These are phyloP conservation scores for Aporophyla nigra DNA, from an alignment of 2,888 invertebrate genomes.

Conservation along the genomic window DNA sequence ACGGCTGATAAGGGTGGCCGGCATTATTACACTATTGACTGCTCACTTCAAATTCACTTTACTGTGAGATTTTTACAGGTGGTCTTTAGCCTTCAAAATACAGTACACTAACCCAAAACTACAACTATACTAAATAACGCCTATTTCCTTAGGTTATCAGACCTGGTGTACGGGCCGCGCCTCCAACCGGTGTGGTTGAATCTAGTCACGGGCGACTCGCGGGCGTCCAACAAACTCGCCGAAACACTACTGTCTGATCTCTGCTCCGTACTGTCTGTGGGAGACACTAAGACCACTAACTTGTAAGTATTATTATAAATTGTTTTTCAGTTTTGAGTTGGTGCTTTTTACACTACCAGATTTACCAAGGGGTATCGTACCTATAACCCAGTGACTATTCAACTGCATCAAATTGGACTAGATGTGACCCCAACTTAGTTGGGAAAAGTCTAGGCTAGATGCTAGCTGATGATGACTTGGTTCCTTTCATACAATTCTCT, in stretches of 20 bases:
- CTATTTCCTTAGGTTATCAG: constrained; percentile 89
- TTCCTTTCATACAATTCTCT: neutral
- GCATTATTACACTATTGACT: no score
- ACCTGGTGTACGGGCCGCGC: constrained; percentile 93
- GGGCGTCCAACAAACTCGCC: constrained; percentile 76
- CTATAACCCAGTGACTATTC: no score
- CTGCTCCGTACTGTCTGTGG: constrained; percentile 92
- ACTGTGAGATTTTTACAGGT: neutral
- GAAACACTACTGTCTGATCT: constrained; percentile 85
- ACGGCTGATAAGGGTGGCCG: no score
- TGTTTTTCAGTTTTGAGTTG: neutral
- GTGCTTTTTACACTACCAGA: no score
- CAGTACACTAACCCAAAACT: no score
- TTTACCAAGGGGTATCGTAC: no score
- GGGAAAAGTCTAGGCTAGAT: no score
- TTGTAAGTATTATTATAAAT: constrained; percentile 93
- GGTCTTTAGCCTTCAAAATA: neutral
- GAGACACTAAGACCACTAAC: constrained; percentile 96
- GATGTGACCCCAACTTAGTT: no score
- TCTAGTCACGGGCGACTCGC: constrained; percentile 83
- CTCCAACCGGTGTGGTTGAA: constrained; percentile 93
- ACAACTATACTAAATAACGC: neutral
- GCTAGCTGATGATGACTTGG: neutral
- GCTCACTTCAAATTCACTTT: no score
- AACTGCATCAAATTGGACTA: no score